Percentiles rank a stretch among this genome's conserved stretches.
phyloP scores from a whole-genome alignment of 2,888 invertebrate species.

The Isotomurus palustris region DNA sequence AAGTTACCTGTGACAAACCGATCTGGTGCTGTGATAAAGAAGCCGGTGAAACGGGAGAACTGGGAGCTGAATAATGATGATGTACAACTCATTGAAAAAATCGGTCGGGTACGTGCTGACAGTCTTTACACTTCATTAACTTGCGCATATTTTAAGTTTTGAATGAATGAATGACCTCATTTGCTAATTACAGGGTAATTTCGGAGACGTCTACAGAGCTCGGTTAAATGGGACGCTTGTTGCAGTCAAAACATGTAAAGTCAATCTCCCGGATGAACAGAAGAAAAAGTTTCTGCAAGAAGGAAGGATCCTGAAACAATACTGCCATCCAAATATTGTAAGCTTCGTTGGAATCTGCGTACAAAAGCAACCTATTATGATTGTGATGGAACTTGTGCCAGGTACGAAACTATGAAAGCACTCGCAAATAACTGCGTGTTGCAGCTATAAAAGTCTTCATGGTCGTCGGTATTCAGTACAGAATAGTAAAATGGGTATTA shows the following conservation, averaged over 20 bases:
- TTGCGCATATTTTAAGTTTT: neutral
- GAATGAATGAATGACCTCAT: neutral
- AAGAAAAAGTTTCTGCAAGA: constrained; percentile 93
- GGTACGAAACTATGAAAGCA: constrained; percentile 56
- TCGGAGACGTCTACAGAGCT: constrained; percentile 94
- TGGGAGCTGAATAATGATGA: constrained; percentile 97
- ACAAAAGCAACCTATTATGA: constrained; percentile 97
- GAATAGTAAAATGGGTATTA: neutral
- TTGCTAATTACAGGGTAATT: constrained; percentile 70
- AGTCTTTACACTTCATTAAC: neutral
- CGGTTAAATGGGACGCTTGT: constrained; percentile 79
- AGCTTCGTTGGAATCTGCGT: constrained; percentile 95
- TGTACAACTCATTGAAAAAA: constrained; percentile 83
- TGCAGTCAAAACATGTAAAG: constrained; percentile 92
- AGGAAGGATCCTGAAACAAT: constrained; percentile 82
- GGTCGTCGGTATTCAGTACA: neutral
- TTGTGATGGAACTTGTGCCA: constrained; percentile 95
- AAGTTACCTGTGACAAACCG: constrained; percentile 84
- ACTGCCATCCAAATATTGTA: constrained; percentile 94
- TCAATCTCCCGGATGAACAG: constrained; percentile 86
- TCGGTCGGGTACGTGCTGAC: constrained; percentile 71
- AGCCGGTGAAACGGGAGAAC: constrained; percentile 79
- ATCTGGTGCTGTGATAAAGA: constrained; percentile 81
- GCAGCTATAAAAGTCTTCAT: neutral
- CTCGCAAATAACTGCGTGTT: constrained; percentile 1